Percentiles rank a stretch among this genome's conserved stretches.
Conservation (phyloP, 1,140 invertebrate species). For the Sipha flava region DNA sequence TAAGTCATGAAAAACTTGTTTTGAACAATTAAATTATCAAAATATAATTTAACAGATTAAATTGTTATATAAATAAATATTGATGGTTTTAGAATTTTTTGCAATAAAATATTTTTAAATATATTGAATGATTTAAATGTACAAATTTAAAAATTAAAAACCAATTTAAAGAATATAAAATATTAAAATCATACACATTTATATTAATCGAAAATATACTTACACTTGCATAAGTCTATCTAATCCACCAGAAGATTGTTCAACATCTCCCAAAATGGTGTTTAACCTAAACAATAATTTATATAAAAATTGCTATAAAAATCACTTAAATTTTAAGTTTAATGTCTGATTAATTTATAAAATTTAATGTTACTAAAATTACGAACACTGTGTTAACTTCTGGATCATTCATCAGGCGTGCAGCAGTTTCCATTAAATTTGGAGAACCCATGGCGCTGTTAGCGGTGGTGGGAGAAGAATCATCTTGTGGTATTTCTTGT, state of each 20-base stretch:
- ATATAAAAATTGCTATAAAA: neutral
- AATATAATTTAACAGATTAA: no score
- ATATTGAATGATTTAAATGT: no score
- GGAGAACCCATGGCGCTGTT: neutral
- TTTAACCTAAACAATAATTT: neutral
- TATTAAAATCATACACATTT: no score
- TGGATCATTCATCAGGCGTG: constrained; percentile 1
- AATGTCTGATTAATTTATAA: neutral
- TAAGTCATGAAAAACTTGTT: no score
- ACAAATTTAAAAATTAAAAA: no score
- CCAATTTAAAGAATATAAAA: no score
- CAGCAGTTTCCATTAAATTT: constrained; percentile 16
- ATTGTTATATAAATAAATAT: no score
- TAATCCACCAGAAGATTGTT: neutral
- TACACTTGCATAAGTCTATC: constrained; percentile 20
- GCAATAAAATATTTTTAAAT: no score
- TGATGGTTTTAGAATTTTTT: no score
- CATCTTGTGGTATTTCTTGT: neutral
- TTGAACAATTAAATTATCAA: no score
- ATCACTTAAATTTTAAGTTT: neutral
- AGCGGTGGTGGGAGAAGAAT: no score
- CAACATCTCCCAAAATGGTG: neutral
- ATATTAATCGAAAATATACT: no score
- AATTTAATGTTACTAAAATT: neutral
- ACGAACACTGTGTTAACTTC: constrained; percentile 4